Evolutionary conservation across 2,797 vertebrate species (phyloP), one percentile per base, ranked within the genome.

Genomic region (Vespertilio murinus): DNA sequence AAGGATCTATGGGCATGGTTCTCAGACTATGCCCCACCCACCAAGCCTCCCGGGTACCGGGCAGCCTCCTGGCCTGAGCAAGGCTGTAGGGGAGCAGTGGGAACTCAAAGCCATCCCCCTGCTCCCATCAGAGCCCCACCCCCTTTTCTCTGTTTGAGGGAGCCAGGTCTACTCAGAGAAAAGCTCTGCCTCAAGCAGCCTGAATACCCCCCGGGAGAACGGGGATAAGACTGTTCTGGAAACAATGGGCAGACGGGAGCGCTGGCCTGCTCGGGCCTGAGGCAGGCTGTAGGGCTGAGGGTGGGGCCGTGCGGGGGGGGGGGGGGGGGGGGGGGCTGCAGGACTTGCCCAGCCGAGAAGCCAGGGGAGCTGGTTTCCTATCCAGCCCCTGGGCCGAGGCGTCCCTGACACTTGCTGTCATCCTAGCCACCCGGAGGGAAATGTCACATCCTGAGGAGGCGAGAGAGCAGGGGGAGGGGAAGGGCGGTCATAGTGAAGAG

Each of bases 331-430:
- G 38, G 40, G 22, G 1, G 28, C 85, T 22, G 14, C 10, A 80
- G 52, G 38, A 59, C 33, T 38, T 3, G 33, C 65, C 56, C 90
- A 70, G 49, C 87, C 2, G 2, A 45, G 75, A 45, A 75, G 65
- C 84, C n/a, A 52, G 67, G 40, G 25, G 71, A 64, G 54, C 74
- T 28, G 18, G n/a, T 73, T 93, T 91, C 90, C 89, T 70, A 78
- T 22, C 30, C 3, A 6, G 59, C 30, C 56, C 35, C 25, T 38
- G 11, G 59, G 84, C 93, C 75, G 33, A 23, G 12, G n/a, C 40
- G 80, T 83, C 71, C 17, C 77, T 77, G 54, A 92, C 81, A 49
- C 22, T 33, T 1, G 0, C 74, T 70, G 89, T 79, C 74, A 17
- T 82, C n/a, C 54, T 78, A 40, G 56, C 69, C 85, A 85, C 73